A percentile compares a stretch with the other conserved stretches of the same genome.
Conservation (phyloP, 2,888 invertebrate genomes). For the Oligia strigilis region DNA sequence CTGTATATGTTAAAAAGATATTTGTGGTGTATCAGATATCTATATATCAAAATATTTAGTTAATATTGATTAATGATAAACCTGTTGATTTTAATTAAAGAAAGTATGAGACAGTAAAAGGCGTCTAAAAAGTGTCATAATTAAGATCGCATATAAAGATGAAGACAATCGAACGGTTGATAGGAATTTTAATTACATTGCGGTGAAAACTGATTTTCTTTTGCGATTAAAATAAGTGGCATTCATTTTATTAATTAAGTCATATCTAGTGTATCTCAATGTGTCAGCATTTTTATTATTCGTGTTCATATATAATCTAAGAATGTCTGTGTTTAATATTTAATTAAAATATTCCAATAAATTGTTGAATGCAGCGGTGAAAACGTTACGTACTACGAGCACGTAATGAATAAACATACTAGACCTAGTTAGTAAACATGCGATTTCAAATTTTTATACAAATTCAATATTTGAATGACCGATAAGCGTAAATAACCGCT, state of each 20-base stretch:
- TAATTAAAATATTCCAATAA: constrained; percentile 32
- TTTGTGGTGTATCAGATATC: constrained; percentile 20
- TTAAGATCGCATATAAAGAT: constrained; percentile 56
- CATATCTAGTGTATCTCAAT: constrained; percentile 39
- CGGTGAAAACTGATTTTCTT: constrained; percentile 67
- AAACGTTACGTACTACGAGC: constrained; percentile 55
- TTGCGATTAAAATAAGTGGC: constrained; percentile 51
- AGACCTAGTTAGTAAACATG: constrained; percentile 77
- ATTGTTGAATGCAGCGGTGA: constrained; percentile 46
- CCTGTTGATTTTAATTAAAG: constrained; percentile 52
- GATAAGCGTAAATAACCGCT: constrained; percentile 66
- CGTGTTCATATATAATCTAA: constrained; percentile 20
- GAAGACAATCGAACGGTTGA: constrained; percentile 71
- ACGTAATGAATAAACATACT: constrained; percentile 76
- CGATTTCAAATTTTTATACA: constrained; percentile 68
- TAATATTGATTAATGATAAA: constrained; percentile 38
- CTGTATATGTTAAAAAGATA: constrained; percentile 20
- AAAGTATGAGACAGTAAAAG: constrained; percentile 34
- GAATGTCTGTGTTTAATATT: constrained; percentile 22
- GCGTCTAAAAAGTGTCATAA: constrained; percentile 60
- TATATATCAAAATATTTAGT: constrained; percentile 30
- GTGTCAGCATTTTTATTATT: constrained; percentile 20
- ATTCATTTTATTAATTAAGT: constrained; percentile 35
- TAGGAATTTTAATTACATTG: constrained; percentile 76
- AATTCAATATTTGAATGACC: constrained; percentile 60